Conservation (phyloP, 2,113 vertebrate species). For the Acrocephalus kingi region DNA sequence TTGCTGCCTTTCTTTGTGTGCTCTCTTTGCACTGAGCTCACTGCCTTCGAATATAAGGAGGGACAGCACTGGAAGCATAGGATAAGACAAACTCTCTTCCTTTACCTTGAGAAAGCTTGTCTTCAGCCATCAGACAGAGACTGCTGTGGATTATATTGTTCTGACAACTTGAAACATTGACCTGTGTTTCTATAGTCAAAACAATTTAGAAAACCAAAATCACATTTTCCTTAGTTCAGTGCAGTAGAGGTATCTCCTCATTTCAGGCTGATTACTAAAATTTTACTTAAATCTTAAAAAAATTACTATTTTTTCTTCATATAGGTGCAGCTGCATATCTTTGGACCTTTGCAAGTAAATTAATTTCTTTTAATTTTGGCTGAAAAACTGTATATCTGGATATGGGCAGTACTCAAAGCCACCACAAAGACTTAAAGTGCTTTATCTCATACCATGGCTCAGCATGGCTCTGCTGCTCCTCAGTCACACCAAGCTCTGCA, state of each 20-base stretch:
- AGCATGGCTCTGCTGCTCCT: neutral
- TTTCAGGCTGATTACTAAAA: neutral
- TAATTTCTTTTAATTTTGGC: neutral
- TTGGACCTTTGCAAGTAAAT: neutral
- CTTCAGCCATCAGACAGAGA: neutral
- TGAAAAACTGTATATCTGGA: neutral
- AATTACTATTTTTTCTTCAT: neutral
- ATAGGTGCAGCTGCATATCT: neutral
- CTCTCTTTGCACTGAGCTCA: neutral
- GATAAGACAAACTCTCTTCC: neutral
- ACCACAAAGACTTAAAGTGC: neutral
- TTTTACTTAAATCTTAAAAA: neutral
- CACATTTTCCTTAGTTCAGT: neutral
- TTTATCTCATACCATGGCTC: neutral
- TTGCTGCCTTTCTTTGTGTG: neutral
- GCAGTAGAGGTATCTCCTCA: neutral
- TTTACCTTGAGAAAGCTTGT: neutral
- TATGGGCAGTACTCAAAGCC: neutral
- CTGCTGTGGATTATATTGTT: neutral
- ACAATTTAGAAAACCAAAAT: neutral
- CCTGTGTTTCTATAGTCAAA: neutral
- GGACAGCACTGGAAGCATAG: neutral
- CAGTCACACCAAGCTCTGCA: neutral
- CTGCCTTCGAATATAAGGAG: neutral
- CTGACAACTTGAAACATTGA: slow-evolving; percentile 9